These are phyloP conservation scores for Scaptodrosophila lebanonensis DNA, from an alignment of 1,140 invertebrate genomes.

Conservation along the genomic window DNA sequence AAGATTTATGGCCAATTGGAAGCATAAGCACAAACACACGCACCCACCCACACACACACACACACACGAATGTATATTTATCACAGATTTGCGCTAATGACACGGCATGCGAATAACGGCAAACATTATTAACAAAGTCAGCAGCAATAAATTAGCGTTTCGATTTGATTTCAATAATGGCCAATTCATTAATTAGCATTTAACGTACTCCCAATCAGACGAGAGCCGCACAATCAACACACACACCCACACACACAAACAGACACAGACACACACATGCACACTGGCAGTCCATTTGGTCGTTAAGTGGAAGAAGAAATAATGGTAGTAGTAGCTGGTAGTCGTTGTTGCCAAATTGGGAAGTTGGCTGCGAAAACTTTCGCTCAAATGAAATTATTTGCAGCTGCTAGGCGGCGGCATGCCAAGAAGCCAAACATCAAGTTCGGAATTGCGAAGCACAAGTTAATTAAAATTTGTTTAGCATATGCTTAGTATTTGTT, in stretches of 20 bases:
- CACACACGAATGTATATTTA: constrained; percentile 4
- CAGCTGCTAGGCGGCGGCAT: no score
- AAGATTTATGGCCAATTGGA: constrained; percentile 44
- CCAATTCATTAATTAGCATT: constrained; percentile 71
- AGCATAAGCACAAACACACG: constrained; percentile 30
- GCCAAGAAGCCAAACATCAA: no score
- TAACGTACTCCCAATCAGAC: no score
- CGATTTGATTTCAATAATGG: constrained; percentile 71
- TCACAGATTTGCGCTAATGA: constrained; percentile 42
- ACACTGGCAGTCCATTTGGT: constrained; percentile 11
- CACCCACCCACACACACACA: not conserved
- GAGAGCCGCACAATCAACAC: constrained; percentile 32
- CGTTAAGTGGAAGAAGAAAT: no score
- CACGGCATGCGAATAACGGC: constrained; percentile 60
- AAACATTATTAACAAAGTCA: constrained; percentile 26
- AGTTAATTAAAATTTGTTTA: no score
- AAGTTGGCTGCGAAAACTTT: no score
- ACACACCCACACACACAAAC: constrained; percentile 5
- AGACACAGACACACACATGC: constrained; percentile 1
- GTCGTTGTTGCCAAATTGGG: not conserved
- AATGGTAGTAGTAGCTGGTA: no score
- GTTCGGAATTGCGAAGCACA: no score
- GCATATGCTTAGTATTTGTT: no score
- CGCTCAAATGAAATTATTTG: no score
- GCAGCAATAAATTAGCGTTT: constrained; percentile 56